Evolutionary conservation across 1,140 invertebrate genomes (phyloP).

Genomic region (Scaptomyza pallida): DNA sequence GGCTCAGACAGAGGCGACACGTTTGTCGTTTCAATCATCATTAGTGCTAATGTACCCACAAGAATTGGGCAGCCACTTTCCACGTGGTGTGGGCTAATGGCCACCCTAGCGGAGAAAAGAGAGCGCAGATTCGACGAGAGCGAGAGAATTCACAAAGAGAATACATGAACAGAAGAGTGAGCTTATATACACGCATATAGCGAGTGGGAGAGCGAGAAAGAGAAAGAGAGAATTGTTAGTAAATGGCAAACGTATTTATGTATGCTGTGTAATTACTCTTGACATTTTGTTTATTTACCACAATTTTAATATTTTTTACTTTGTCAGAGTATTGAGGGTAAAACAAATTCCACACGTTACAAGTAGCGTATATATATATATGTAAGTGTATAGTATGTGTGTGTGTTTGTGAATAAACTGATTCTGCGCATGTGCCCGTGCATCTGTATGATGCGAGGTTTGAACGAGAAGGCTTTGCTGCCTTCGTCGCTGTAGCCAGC

Average conservation of each 20-base stretch:
- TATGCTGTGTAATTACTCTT: slow-evolving; percentile 40
- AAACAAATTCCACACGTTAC: slow-evolving; percentile 55
- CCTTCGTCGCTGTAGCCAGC: slow-evolving; percentile 35
- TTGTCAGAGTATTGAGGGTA: slow-evolving; percentile 50
- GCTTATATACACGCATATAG: slow-evolving; percentile 1
- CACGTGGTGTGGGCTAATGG: slow-evolving; percentile 50
- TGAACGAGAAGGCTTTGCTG: slow-evolving; percentile 37
- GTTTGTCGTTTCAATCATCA: slow-evolving; percentile 84
- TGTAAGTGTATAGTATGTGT: slow-evolving; percentile 17
- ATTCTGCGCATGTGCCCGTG: slow-evolving; percentile 68
- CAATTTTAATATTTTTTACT: slow-evolving; percentile 78
- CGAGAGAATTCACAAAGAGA: slow-evolving; percentile 18
- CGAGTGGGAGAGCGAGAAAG: background rate
- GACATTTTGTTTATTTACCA: slow-evolving; percentile 77
- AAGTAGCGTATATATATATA: slow-evolving; percentile 28
- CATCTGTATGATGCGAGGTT: slow-evolving; percentile 23
- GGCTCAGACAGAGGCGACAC: slow-evolving; percentile 52
- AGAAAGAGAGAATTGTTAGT: slow-evolving; percentile 12
- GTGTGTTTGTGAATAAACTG: slow-evolving; percentile 9
- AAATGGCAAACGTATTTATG: slow-evolving; percentile 26
- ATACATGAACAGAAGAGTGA: slow-evolving; percentile 18
- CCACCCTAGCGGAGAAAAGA: slow-evolving; percentile 24
- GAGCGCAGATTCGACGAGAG: slow-evolving; percentile 16
- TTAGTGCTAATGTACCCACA: slow-evolving; percentile 84
- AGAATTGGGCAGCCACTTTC: slow-evolving; percentile 79